Percentiles rank a stretch among this genome's conserved stretches.
Evolutionary conservation across 2,888 invertebrate genomes (phyloP).

Genomic region (Trilocha varians): DNA sequence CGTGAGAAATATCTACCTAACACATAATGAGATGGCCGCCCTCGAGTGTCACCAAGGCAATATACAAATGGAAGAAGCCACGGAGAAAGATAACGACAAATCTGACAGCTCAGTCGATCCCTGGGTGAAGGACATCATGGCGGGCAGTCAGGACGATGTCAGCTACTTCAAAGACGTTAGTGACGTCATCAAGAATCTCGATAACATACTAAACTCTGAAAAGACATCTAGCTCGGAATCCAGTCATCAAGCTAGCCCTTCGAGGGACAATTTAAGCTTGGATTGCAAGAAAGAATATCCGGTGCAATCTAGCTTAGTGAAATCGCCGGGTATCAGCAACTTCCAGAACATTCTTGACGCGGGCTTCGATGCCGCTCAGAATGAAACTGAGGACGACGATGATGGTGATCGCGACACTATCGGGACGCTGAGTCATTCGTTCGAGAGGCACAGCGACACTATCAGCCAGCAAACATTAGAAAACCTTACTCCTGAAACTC

Average conservation of each 20-base stretch:
- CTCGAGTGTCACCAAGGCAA: conserved; percentile 61
- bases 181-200: conserved; percentile 76
- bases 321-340: conserved; percentile 61
- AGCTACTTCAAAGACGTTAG: conserved; percentile 75
- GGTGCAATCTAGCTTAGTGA: conserved; percentile 55
- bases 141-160: conserved; percentile 73
- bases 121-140: conserved; percentile 75
- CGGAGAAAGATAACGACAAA: conserved; percentile 44
- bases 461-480: conserved; percentile 58
- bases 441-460: conserved; percentile 58
- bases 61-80: conserved; percentile 37
- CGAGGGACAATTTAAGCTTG: conserved; percentile 59
- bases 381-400: conserved; percentile 38
- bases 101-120: conserved; percentile 70
- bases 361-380: conserved; percentile 34
- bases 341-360: conserved; percentile 56
- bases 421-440: conserved; percentile 61
- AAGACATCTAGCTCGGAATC: conserved; percentile 75
- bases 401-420: conserved; percentile 54
- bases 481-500: conserved; percentile 60
- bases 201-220: conserved; percentile 75
- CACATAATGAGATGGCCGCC: conserved; percentile 53
- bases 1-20: conserved; percentile 62
- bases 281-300: conserved; percentile 64
- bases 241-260: conserved; percentile 70